Percentiles rank a stretch among this genome's conserved stretches.
Conservation (phyloP, 2,888 invertebrate species). For the Amiota communis region DNA sequence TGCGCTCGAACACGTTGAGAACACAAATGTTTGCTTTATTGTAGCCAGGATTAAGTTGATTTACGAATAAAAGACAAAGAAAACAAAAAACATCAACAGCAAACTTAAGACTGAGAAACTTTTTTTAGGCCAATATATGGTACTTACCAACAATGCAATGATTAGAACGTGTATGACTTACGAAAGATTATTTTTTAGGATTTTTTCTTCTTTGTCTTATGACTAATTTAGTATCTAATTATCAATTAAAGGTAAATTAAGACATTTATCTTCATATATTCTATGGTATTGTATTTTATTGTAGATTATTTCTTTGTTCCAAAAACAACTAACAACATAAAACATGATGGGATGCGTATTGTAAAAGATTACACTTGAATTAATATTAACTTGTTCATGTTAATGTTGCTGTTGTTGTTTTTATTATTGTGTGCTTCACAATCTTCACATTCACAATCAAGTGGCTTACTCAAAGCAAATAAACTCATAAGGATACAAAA, state of each 20-base stretch:
- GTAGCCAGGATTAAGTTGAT: slow-evolving; percentile 21
- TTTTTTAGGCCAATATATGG: no score
- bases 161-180: no score
- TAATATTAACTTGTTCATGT: slow-evolving; percentile 17
- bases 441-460: background rate
- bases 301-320: background rate
- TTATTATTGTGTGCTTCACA: no score
- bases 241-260: background rate
- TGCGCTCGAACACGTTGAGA: slow-evolving; percentile 10
- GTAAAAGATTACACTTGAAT: slow-evolving; percentile 16
- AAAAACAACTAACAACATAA: background rate
- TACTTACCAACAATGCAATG: no score
- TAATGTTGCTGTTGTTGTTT: no score
- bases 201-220: background rate
- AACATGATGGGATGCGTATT: background rate
- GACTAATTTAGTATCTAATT: background rate
- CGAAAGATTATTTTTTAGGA: background rate
- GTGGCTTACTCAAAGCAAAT: background rate
- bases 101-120: no score
- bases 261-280: background rate
- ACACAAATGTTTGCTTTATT: slow-evolving; percentile 19
- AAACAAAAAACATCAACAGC: no score
- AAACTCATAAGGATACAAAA: slow-evolving; percentile 1
- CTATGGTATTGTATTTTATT: no score
- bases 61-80: no score